Evolutionary conservation across 2,113 vertebrate genomes (phyloP).

Genomic region (Cebus imitator): DNA sequence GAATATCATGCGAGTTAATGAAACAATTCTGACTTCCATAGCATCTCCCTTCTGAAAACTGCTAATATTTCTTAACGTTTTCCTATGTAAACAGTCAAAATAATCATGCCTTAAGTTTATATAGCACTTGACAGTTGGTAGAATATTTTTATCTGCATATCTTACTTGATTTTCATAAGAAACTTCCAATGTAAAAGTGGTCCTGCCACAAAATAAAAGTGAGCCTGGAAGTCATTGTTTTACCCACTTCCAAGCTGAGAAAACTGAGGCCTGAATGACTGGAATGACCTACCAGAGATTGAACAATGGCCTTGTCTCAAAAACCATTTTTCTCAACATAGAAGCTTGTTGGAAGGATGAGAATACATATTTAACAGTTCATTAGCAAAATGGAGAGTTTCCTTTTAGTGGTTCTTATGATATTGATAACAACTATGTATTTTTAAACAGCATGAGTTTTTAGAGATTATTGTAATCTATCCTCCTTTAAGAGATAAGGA

Average conservation of each 20-base stretch:
- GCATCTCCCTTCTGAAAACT: neutral
- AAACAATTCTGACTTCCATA: neutral
- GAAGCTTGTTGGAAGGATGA: neutral
- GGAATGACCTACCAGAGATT: neutral
- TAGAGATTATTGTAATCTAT: too few species aligned
- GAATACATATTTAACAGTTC: neutral
- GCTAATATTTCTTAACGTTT: neutral
- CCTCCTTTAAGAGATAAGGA: neutral
- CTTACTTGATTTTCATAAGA: neutral
- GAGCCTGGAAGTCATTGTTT: neutral
- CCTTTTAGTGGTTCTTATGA: neutral
- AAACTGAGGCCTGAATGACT: neutral
- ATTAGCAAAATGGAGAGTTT: neutral
- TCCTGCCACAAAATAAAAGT: neutral
- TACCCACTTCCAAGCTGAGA: too few species aligned
- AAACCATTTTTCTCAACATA: neutral
- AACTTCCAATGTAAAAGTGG: neutral
- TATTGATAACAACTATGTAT: too few species aligned
- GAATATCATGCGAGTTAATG: neutral
- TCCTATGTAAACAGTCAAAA: too few species aligned
- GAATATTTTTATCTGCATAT: neutral
- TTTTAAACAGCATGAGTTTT: neutral
- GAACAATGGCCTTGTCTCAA: neutral
- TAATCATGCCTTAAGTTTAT: neutral
- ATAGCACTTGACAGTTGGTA: neutral